Evolutionary conservation across 1,140 invertebrate genomes (phyloP).

Genomic region (Trichonephila clavata): DNA sequence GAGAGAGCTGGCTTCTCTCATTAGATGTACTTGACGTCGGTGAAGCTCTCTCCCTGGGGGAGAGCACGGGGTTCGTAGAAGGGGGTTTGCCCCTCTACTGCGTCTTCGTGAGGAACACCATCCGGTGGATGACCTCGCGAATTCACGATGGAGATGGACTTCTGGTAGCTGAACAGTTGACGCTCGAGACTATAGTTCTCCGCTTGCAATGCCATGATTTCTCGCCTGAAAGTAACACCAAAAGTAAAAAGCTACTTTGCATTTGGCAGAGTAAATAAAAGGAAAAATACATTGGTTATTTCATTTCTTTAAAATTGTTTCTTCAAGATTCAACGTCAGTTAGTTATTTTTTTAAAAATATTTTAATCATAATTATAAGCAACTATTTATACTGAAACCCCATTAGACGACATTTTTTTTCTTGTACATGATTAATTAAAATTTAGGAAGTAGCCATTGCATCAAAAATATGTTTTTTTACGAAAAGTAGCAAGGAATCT

Average conservation of each 20-base stretch:
- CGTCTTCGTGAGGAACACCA: slow-evolving; percentile 33
- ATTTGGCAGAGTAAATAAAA: not conserved
- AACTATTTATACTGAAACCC: too few relatives aligned
- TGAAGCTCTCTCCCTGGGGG: slow-evolving; percentile 48
- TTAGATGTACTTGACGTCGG: slow-evolving; percentile 66
- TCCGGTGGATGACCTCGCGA: slow-evolving; percentile 64
- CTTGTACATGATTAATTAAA: too few relatives aligned
- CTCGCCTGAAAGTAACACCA: slow-evolving; percentile 84
- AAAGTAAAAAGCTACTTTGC: too few relatives aligned
- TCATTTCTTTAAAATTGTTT: too few relatives aligned
- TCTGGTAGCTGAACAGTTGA: slow-evolving; percentile 93
- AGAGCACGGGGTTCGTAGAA: not conserved
- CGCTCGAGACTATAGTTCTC: slow-evolving; percentile 93
- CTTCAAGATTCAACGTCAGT: too few relatives aligned
- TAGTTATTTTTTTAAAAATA: too few relatives aligned
- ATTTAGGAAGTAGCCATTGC: too few relatives aligned
- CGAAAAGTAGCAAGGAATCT: too few relatives aligned
- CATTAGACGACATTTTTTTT: too few relatives aligned
- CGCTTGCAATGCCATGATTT: slow-evolving; percentile 90
- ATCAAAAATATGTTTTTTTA: too few relatives aligned
- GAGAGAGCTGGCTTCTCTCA: not conserved
- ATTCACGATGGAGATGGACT: slow-evolving; percentile 89
- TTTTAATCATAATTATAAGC: too few relatives aligned
- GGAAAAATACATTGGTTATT: not conserved
- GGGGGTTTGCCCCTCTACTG: not conserved